Evolutionary conservation across 2,113 vertebrate species (phyloP).

Genomic region (Mionectes macconnelli): DNA sequence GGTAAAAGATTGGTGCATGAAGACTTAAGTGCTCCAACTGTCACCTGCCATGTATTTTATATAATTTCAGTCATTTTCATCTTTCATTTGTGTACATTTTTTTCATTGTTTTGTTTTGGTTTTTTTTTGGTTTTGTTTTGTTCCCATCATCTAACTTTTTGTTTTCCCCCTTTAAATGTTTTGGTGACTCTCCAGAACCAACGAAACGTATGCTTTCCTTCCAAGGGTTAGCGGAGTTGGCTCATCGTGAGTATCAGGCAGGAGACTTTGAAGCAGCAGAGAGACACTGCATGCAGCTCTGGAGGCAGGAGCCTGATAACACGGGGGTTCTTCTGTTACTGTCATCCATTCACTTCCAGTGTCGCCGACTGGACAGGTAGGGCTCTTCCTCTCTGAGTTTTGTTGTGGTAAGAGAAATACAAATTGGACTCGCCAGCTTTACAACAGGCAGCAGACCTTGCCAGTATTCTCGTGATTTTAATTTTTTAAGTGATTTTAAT

Average conservation of each 20-base stretch:
- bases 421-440: background rate
- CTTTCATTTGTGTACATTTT: slow-evolving; percentile 68
- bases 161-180: slow-evolving; percentile 89
- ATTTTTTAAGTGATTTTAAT: background rate
- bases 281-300: slow-evolving; percentile 99
- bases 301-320: slow-evolving; percentile 99
- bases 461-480: fast-evolving
- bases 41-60: slow-evolving; percentile 33
- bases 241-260: slow-evolving; percentile 98
- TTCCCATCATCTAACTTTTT: slow-evolving; percentile 94
- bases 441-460: background rate
- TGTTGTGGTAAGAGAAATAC: background rate
- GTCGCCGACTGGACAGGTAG: slow-evolving; percentile 97
- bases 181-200: slow-evolving; percentile 97
- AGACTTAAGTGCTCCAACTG: background rate
- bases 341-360: slow-evolving; percentile 99
- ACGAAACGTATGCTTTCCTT: slow-evolving; percentile 99
- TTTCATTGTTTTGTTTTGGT: slow-evolving; percentile 63
- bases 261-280: slow-evolving; percentile 99
- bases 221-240: slow-evolving; percentile 99
- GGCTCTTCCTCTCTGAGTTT: background rate
- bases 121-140: slow-evolving; percentile 54
- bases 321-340: slow-evolving; percentile 96
- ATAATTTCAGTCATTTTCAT: slow-evolving; percentile 65
- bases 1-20: background rate